Conservation (phyloP, 2,888 invertebrate species). For the Troides aeacus region DNA sequence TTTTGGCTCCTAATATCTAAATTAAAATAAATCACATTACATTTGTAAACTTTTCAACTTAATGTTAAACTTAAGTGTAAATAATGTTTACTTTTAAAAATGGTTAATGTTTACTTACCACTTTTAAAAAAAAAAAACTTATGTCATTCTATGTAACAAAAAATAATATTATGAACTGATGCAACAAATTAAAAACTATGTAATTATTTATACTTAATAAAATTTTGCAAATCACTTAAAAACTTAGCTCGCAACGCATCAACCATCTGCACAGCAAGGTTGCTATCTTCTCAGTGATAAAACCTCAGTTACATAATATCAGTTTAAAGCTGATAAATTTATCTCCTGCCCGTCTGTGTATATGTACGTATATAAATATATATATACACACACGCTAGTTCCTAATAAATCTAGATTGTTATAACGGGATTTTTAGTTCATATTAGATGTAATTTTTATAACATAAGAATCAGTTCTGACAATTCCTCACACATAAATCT, state of each 20-base stretch:
- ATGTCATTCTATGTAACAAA: too few relatives aligned
- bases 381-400: conserved; percentile 28
- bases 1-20: too few relatives aligned
- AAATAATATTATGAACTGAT: too few relatives aligned
- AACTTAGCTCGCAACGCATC: conserved; percentile 30
- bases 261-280: conserved; percentile 53
- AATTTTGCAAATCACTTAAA: neutral
- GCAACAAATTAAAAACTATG: too few relatives aligned
- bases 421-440: conserved; percentile 10
- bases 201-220: neutral
- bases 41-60: too few relatives aligned
- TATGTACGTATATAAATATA: conserved; percentile 28
- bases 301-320: conserved; percentile 62
- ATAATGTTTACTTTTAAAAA: too few relatives aligned
- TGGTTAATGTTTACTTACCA: too few relatives aligned
- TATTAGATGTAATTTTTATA: conserved; percentile 1
- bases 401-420: conserved; percentile 24
- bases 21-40: too few relatives aligned
- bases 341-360: conserved; percentile 47
- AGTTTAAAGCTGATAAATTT: conserved; percentile 52
- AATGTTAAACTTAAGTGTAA: too few relatives aligned
- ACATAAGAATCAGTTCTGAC: too few relatives aligned
- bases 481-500: too few relatives aligned
- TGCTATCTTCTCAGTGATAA: conserved; percentile 54
- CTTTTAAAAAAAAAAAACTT: too few relatives aligned